Evolutionary conservation across 1,140 invertebrate species (phyloP).

Genomic region (Panonychus citri): DNA sequence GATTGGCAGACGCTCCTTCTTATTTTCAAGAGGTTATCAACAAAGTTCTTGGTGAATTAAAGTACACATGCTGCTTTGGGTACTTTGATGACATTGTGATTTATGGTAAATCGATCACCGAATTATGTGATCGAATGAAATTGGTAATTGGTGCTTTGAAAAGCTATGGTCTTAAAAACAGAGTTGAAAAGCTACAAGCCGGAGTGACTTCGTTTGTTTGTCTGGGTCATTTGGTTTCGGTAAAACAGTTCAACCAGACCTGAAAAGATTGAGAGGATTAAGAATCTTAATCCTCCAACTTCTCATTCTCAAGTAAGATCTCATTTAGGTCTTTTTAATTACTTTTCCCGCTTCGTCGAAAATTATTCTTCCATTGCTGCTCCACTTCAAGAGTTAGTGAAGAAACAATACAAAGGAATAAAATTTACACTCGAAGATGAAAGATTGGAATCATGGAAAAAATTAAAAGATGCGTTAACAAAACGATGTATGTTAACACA

Average conservation of each 20-base stretch:
- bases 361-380: background rate
- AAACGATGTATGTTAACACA: background rate
- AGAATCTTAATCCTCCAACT: background rate
- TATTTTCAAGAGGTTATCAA: background rate
- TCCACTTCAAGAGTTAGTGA: background rate
- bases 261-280: slow-evolving; percentile 10
- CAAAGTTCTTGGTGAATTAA: background rate
- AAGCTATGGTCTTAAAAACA: slow-evolving; percentile 14
- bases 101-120: slow-evolving; percentile 1
- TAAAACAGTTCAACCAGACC: slow-evolving; percentile 12
- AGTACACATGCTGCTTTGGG: background rate
- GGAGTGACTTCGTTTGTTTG: slow-evolving; percentile 19
- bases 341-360: background rate
- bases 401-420: background rate
- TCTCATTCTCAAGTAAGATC: background rate
- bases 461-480: background rate
- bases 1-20: background rate
- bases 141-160: slow-evolving; percentile 6
- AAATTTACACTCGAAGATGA: background rate
- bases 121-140: background rate
- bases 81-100: slow-evolving; percentile 20
- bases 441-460: background rate
- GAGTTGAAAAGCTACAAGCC: slow-evolving; percentile 21
- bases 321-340: background rate
- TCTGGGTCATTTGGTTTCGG: slow-evolving; percentile 15